Evolutionary conservation across 2,888 invertebrate genomes (phyloP), one percentile per base, ranked within the genome.

Genomic region (Flabesymbios commensalis): DNA sequence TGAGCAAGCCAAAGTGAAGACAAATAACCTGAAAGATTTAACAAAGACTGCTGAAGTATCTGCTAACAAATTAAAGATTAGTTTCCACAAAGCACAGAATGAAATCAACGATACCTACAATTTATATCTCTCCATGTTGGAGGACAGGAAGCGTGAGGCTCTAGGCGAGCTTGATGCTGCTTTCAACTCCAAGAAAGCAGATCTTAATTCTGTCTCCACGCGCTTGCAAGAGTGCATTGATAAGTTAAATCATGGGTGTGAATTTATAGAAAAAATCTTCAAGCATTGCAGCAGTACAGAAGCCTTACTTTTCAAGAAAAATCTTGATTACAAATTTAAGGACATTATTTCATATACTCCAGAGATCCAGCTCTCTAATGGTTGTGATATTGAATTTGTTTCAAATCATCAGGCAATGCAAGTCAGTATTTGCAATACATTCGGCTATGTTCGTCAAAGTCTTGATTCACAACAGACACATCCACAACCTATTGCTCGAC

Each of bases 331-430:
- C 5, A 93, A 95, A 84, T 85, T 98, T 64, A 93, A 94, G 82
- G 86, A 89, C 32, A 84, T 94, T 75, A 86, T 92, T 82, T 89
- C 88, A 76, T 91, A 90, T 75, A 90, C 90, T 72, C 92, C 93
- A 28, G 96, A 96, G 75, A 88, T 88, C 72, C 88, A 89, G 69
- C 75, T 81, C 61, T 91, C 64, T 22, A 72, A 73, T 54, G 68
- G 89, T 42, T 75, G 75, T 60, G 78, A 90, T 90, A 60, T 91
- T 89, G 98, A 96, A 84, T 97, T 97, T 81, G 93, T 97, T 61
- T 94, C 95, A 63, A 97, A 97, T 83, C 96, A 94, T 83, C 94
- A 96, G 83, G 95, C 96, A 4, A 96, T 97, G 72, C 96, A 96
- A 85, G 57, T 82, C 45, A 80, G 79, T 36, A 74, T 80, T 5